A percentile compares a stretch with the other conserved stretches of the same genome.
Conservation (phyloP, 2,113 vertebrate species). For the Indicator indicator region DNA sequence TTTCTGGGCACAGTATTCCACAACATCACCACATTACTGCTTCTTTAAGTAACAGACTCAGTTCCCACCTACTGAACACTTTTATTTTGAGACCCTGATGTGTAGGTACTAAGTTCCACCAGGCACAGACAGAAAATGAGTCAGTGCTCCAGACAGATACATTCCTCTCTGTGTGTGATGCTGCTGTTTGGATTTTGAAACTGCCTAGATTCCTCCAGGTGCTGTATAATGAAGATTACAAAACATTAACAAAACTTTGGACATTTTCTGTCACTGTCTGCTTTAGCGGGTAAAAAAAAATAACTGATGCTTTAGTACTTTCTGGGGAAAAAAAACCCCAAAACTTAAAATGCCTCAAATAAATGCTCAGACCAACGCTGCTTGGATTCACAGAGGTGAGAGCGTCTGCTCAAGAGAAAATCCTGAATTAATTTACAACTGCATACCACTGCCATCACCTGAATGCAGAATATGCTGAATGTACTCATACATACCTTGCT, state of each 20-base stretch:
- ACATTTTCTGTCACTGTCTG: not conserved
- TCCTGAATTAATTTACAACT: not conserved
- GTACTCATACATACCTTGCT: not conserved
- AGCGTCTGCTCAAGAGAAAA: slow-evolving; percentile 19
- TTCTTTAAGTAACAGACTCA: not conserved
- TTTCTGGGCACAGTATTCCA: not conserved
- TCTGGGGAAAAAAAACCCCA: not conserved
- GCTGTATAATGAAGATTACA: not conserved
- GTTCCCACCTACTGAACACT: slow-evolving; percentile 19
- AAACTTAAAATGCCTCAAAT: not conserved
- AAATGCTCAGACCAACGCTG: not conserved
- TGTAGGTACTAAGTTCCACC: not conserved
- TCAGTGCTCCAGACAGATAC: not conserved
- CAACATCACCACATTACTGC: not conserved
- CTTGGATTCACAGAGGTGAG: not conserved
- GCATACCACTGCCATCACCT: slow-evolving; percentile 63
- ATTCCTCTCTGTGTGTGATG: not conserved
- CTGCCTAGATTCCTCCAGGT: not conserved
- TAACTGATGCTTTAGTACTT: not conserved
- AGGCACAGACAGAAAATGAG: slow-evolving; percentile 44
- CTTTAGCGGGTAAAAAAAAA: not conserved
- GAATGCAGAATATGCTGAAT: slow-evolving; percentile 3
- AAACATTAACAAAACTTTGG: not conserved
- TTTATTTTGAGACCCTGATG: slow-evolving; percentile 30
- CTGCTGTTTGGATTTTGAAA: not conserved